Base-by-base conservation (phyloP, 2,888 invertebrate genomes). In the Lamproptera curius region DNA sequence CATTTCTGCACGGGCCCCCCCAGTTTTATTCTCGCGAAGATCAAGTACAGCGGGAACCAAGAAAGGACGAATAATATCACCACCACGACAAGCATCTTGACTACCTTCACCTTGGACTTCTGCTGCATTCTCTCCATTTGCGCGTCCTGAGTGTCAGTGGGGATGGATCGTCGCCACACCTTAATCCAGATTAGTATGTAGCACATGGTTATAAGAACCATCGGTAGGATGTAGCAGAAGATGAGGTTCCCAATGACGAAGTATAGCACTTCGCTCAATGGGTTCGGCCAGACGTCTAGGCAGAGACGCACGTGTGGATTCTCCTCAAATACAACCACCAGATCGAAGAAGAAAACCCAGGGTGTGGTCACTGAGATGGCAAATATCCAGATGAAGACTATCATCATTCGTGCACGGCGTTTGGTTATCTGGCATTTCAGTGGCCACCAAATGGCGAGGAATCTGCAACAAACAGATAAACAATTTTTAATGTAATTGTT, bases 381-480 rank as follows among this genome's bases (percentile, higher is more conserved):
- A 59, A 95, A 92, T 67, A 95, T 89, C 97, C 97, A 97, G 67
- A 97, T 97, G 67, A 95, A 89, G 51, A 95, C 88, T 63, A 97
- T 97, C 91, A 97, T 94, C 73, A 95, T 88, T 44, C 96, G 91
- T 8, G 97, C 96, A 13, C 96, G 92, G 46, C 94, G 90, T 68
- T 95, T 95, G 38, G 97, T 96, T 80, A 97, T 95, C 78, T 97
- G 96, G 69, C 94, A 93, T 69, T 95, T 95, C 64, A 97, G 79
- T 1, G 97, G 96, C 93, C 96, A 97, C 94, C 97, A 97, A 65
- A 97, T 98, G 37, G 97, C 97, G 60, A 97, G 90, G 76, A 97
- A 97, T 89, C 97, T 97, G 93, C 13, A 93, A 91, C 88, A 81
- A 80, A 56, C 3, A 50, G 23, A 50, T 46, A 15, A 33, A 6